Conservation (phyloP, 2,113 vertebrate genomes). For the Stigmatopora nigra region DNA sequence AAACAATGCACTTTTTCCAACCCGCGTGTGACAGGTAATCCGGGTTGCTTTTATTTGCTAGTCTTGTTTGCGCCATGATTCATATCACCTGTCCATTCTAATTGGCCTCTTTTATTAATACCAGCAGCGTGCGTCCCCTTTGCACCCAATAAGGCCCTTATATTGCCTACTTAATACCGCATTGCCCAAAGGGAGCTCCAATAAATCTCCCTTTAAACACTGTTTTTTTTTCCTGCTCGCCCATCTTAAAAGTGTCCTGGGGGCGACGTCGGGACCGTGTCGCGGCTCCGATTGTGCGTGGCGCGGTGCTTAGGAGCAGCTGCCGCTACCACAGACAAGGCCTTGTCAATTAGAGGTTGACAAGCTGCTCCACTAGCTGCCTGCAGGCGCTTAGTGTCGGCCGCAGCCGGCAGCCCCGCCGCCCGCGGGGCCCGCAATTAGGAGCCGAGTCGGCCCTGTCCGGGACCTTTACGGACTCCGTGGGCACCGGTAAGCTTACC, state of each 20-base stretch:
- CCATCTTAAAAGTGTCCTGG: conserved; percentile 75
- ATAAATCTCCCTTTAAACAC: conserved; percentile 97
- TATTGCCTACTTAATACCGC: conserved; percentile 82
- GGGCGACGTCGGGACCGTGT: conserved; percentile 83
- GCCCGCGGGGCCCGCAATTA: conserved; percentile 96
- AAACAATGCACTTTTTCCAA: not conserved
- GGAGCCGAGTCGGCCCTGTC: conserved; percentile 82
- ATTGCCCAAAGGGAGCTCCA: conserved; percentile 87
- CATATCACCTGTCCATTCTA: conserved; percentile 83
- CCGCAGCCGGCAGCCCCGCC: conserved; percentile 33
- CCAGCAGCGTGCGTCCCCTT: conserved; percentile 69
- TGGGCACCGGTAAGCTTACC: not conserved
- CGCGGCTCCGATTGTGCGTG: conserved; percentile 91
- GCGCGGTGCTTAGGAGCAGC: conserved; percentile 89
- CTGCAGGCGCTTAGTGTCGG: conserved; percentile 76
- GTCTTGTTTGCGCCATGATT: conserved; percentile 54
- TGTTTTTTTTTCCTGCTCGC: conserved; percentile 58
- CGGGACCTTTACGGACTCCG: conserved; percentile 85
- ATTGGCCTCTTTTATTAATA: conserved; percentile 83
- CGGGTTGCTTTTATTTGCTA: conserved; percentile 34
- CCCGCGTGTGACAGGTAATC: conserved; percentile 1
- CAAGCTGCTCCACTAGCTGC: conserved; percentile 87
- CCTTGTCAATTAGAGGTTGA: conserved; percentile 99
- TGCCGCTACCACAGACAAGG: conserved; percentile 99
- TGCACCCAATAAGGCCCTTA: conserved; percentile 69